These are phyloP conservation scores for Drosophila paramelanica DNA, from an alignment of 2,888 invertebrate species.

Conservation along the genomic window DNA sequence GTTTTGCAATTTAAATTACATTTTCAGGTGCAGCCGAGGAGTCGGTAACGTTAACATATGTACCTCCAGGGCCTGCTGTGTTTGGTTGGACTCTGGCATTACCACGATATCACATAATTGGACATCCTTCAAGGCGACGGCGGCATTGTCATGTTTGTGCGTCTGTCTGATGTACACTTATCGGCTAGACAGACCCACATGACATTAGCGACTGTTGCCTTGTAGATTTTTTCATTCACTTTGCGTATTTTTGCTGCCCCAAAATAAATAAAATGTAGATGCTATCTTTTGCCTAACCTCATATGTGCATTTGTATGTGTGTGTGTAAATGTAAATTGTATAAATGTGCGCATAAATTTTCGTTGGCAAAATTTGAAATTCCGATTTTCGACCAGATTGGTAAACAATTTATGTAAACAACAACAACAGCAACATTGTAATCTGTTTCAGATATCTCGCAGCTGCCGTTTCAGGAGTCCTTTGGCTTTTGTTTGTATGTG, in stretches of 20 bases:
- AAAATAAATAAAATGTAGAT: conserved; percentile 73
- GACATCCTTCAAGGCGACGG: conserved; percentile 43
- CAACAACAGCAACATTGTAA: conserved; percentile 54
- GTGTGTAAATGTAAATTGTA: conserved; percentile 74
- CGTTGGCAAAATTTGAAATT: conserved; percentile 80
- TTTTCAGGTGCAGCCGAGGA: conserved; percentile 58
- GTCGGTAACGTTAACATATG: conserved; percentile 31
- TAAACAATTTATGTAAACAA: conserved; percentile 82
- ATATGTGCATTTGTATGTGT: conserved; percentile 17
- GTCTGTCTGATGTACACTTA: conserved; percentile 26
- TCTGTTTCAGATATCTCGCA: conserved; percentile 64
- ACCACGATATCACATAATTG: conserved; percentile 45
- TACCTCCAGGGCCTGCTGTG: conserved; percentile 2
- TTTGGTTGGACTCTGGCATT: conserved; percentile 6
- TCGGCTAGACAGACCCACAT: conserved; percentile 6
- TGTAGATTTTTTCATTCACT: conserved; percentile 15
- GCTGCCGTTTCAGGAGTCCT: conserved; percentile 60
- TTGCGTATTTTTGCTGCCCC: conserved; percentile 12
- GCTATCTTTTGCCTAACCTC: conserved; percentile 58
- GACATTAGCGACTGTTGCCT: conserved; percentile 23
- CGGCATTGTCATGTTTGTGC: conserved; percentile 9
- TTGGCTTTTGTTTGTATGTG: conserved; percentile 52
- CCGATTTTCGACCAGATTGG: conserved; percentile 82
- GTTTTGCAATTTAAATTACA: conserved; percentile 79
- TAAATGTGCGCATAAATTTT: conserved; percentile 80